Conservation (phyloP, 1,140 invertebrate species). For the Drosophila kohkoa region DNA sequence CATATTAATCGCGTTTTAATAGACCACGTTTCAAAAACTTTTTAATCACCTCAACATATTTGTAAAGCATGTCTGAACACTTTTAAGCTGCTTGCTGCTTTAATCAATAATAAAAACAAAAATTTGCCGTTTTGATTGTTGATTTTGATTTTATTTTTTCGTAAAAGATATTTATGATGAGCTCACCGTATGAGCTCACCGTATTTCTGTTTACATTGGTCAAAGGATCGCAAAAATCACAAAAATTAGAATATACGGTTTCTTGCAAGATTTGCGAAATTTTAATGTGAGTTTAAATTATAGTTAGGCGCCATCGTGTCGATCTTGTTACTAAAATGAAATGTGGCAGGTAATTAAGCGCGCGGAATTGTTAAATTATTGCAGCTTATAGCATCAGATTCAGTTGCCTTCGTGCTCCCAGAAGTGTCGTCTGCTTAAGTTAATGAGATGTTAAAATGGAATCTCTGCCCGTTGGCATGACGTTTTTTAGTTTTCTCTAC, state of each 20-base stretch:
- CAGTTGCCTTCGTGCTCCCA: constrained; percentile 33
- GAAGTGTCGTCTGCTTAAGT: constrained; percentile 69
- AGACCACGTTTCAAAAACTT: constrained; percentile 56
- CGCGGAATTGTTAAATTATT: constrained; percentile 84
- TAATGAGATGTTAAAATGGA: constrained; percentile 84
- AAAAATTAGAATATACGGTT: too few relatives aligned
- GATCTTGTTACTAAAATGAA: constrained; percentile 69
- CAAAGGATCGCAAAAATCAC: background rate
- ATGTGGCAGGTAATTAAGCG: constrained; percentile 83
- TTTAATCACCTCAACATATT: constrained; percentile 58
- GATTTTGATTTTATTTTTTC: constrained; percentile 1
- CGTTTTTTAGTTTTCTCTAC: constrained; percentile 46
- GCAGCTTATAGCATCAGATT: constrained; percentile 52
- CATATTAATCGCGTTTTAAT: constrained; percentile 56
- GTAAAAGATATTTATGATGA: background rate
- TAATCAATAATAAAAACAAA: constrained; percentile 15
- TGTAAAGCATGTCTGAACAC: constrained; percentile 36
- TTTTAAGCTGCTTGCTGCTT: constrained; percentile 39
- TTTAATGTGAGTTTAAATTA: constrained; percentile 15
- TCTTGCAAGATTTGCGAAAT: constrained; percentile 18
- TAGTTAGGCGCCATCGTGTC: constrained; percentile 11
- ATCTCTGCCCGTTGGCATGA: constrained; percentile 45
- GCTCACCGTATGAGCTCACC: background rate
- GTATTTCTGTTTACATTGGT: background rate
- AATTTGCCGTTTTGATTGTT: background rate